phyloP scores from a whole-genome alignment of 2,888 invertebrate species.

The Drosophila paranaensis region DNA sequence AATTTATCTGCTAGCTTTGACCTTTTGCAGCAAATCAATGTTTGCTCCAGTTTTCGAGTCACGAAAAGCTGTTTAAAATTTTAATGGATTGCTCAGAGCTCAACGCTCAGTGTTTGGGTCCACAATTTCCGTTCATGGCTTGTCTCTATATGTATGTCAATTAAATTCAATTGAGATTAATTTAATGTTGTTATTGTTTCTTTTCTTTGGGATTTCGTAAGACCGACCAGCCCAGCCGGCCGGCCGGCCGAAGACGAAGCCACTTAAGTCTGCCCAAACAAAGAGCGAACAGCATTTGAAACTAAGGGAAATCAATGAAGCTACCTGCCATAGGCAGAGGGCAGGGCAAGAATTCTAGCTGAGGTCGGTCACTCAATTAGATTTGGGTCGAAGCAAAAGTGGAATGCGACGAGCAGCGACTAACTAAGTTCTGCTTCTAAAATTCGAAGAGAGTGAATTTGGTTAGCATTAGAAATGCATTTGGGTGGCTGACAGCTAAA shows the following conservation, averaged over 20 bases:
- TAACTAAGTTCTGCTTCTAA: constrained; percentile 41
- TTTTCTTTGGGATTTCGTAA: constrained; percentile 20
- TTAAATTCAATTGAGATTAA: constrained; percentile 74
- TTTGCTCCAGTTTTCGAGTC: constrained; percentile 16
- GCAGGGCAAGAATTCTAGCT: not conserved
- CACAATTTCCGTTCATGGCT: constrained; percentile 17
- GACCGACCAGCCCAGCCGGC: not conserved
- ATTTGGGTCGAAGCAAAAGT: constrained; percentile 14
- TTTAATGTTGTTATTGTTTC: constrained; percentile 62
- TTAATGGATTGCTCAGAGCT: constrained; percentile 20
- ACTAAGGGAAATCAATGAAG: constrained; percentile 22
- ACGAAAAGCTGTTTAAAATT: constrained; percentile 22
- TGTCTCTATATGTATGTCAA: constrained; percentile 50
- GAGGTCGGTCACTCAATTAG: constrained; percentile 25
- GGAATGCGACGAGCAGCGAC: constrained; percentile 3
- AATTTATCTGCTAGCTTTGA: constrained; percentile 17
- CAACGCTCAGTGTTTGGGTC: not conserved
- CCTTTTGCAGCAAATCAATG: constrained; percentile 27
- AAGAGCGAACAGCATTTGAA: not conserved
- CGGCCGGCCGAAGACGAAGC: constrained; percentile 30
- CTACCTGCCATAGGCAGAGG: constrained; percentile 27
- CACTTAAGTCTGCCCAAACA: constrained; percentile 38
- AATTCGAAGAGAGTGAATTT: constrained; percentile 52
- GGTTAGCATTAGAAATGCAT: constrained; percentile 69
- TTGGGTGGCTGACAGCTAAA: constrained; percentile 55